Evolutionary conservation across 2,797 vertebrate species (phyloP), one percentile per base, ranked within the genome.

Genomic region (Spea hammondii): DNA sequence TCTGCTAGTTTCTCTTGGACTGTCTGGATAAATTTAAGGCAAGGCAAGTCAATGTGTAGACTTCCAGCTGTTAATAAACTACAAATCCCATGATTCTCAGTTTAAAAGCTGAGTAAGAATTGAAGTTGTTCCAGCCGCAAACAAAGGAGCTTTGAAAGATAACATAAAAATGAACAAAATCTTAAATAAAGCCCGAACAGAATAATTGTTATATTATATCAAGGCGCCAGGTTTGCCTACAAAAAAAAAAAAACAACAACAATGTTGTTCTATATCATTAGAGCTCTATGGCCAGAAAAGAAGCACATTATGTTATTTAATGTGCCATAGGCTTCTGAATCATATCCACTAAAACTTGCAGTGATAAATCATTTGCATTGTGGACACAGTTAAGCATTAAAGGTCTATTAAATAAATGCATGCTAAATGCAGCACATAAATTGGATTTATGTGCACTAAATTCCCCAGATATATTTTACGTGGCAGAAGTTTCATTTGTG

Each of bases 111-210:
- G n/a, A 74, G 8, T 7, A 9, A 13, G 4, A 14, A 44, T 53
- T 32, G 32, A 70, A 70, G 45, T 17, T 75, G 48, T 53, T 46
- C 49, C 55, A 10, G 13, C 60, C 57, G 72, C 13, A 72, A 78
- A 44, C 44, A 62, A 62, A 62, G 55, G n/a, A 5, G 11, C 5
- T 59, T 59, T 59, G 14, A 17, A 10, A 59, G 5, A 59, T 12
- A 59, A 59, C 12, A 9, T 12, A 12, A 59, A 59, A 12, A 59
- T 4, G n/a, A 59, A 59, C 13, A 59, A 13, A 59, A 11, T 59
- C 32, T 32, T 32, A 32, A 32, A 32, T 32, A 32, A 32, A 32
- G 32, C 32, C n/a, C 59, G 4, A 62, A 32, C 7, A 62, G 59
- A 17, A 32, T 62, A 62, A 17, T 62, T 62, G 6, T 4, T 17